Conservation (phyloP, 2,797 vertebrate species). For the Mastacembelus armatus region DNA sequence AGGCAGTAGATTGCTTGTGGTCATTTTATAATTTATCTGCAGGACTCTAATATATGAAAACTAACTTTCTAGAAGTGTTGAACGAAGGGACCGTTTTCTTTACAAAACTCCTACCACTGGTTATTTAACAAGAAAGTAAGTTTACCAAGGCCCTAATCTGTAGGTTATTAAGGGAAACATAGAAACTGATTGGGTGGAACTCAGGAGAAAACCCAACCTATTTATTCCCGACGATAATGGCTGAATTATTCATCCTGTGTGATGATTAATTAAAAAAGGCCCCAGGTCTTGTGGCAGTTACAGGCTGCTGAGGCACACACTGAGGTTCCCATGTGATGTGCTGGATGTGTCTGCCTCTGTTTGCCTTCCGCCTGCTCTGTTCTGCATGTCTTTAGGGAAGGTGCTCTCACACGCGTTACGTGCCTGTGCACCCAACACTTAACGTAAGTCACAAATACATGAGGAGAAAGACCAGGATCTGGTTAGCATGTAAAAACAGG, state of each 20-base stretch:
- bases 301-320: slow-evolving; percentile 79
- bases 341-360: slow-evolving; percentile 65
- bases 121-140: slow-evolving; percentile 36
- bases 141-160: slow-evolving; percentile 64
- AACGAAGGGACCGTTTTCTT: slow-evolving; percentile 43
- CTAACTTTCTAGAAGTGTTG: slow-evolving; percentile 23
- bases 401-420: slow-evolving; percentile 52
- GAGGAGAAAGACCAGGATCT: slow-evolving; percentile 45
- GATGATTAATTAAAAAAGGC: slow-evolving; percentile 88
- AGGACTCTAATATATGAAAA: neutral
- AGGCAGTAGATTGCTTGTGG: neutral
- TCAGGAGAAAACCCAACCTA: slow-evolving; percentile 72
- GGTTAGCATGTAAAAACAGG: slow-evolving; percentile 34
- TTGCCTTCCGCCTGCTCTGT: slow-evolving; percentile 44
- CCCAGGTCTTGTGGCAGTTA: slow-evolving; percentile 84
- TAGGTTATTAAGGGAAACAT: slow-evolving; percentile 73
- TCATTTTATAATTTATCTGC: neutral
- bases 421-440: slow-evolving; percentile 53
- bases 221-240: slow-evolving; percentile 82
- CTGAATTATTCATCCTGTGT: slow-evolving; percentile 86
- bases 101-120: slow-evolving; percentile 27
- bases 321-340: slow-evolving; percentile 81
- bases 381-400: slow-evolving; percentile 57
- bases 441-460: slow-evolving; percentile 65
- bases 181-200: slow-evolving; percentile 71